Evolutionary conservation across 2,797 vertebrate species (phyloP).

Genomic region (Falco columbarius): DNA sequence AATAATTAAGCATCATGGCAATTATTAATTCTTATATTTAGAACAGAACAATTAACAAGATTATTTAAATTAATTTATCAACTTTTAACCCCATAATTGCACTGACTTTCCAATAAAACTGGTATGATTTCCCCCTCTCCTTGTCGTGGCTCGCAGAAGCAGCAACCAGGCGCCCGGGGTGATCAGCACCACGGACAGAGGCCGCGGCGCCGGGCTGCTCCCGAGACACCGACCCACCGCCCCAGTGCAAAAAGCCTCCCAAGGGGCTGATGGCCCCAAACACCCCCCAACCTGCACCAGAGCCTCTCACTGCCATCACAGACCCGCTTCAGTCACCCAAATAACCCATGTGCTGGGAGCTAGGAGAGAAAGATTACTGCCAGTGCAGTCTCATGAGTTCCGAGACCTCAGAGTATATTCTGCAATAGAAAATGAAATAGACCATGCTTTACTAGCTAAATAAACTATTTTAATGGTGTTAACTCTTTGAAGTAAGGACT

Average conservation of each 20-base stretch:
- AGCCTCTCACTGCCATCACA: background rate
- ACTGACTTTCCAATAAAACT: background rate
- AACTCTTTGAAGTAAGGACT: background rate
- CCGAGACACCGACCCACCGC: no score
- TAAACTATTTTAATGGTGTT: background rate
- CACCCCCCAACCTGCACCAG: background rate
- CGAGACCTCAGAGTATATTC: background rate
- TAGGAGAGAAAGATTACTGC: background rate
- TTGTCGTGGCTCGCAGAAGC: fast-evolving
- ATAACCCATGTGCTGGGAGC: background rate
- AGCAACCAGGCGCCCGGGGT: fast-evolving
- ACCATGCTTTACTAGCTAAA: background rate
- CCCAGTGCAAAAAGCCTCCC: fast-evolving
- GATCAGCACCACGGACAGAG: constrained; percentile 69
- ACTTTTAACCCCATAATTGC: background rate
- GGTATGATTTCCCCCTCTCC: fast-evolving
- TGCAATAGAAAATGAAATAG: background rate
- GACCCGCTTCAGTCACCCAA: background rate
- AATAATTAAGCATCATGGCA: fast-evolving
- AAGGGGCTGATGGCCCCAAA: no score
- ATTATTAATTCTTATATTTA: background rate
- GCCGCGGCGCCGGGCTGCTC: fast-evolving
- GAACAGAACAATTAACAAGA: background rate
- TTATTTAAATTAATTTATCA: background rate
- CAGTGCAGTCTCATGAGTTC: background rate